Conservation (phyloP, 2,113 vertebrate species). For the Hydrochoerus hydrochaeris region DNA sequence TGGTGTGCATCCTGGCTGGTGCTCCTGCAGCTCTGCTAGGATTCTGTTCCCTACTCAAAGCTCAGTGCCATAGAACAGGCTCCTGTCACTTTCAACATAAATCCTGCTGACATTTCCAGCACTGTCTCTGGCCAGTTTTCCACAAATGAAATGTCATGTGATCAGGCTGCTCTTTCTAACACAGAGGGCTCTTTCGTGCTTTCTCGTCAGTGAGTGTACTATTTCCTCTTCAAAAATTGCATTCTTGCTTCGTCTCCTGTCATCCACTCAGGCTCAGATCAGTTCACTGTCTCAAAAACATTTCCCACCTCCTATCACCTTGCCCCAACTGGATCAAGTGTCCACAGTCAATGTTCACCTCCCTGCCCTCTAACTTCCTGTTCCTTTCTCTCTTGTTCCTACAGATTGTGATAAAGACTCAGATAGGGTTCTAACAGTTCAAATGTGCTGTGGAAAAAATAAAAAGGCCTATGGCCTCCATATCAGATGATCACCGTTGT, state of each 20-base stretch:
- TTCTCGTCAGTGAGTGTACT: not conserved
- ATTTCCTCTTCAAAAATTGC: not conserved
- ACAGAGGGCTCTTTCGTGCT: not conserved
- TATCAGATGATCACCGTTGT: too few relatives aligned
- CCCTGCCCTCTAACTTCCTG: not conserved
- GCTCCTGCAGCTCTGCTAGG: not conserved
- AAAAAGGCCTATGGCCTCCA: not conserved
- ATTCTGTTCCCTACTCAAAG: not conserved
- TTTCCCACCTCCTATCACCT: not conserved
- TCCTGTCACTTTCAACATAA: not conserved
- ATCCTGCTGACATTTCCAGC: not conserved
- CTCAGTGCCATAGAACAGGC: not conserved
- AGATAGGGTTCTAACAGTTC: not conserved
- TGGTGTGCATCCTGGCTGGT: not conserved
- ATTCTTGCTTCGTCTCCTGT: not conserved
- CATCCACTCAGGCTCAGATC: not conserved
- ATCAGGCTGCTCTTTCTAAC: not conserved
- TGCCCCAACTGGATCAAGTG: not conserved
- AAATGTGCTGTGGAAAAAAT: not conserved
- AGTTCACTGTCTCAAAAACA: not conserved
- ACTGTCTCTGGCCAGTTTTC: not conserved
- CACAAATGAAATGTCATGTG: not conserved
- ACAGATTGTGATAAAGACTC: not conserved
- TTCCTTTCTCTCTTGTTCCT: not conserved
- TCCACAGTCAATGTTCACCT: too few relatives aligned